A percentile compares a stretch with the other conserved stretches of the same genome.
phyloP scores from a whole-genome alignment of 2,113 vertebrate species.

The Trogon surrucura region DNA sequence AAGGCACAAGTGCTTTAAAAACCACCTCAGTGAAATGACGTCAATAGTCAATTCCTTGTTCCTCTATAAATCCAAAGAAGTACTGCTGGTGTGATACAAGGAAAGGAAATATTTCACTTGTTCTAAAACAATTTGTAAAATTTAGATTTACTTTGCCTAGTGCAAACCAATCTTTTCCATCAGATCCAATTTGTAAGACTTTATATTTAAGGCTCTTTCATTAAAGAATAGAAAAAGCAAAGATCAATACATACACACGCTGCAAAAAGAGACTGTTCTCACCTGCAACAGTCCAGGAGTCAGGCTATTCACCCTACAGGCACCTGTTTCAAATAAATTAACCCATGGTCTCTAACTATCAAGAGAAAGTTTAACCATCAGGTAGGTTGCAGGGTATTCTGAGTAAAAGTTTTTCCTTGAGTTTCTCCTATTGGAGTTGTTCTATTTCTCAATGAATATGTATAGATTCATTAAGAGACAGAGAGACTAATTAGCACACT shows the following conservation, averaged over 20 bases:
- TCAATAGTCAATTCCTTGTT: neutral
- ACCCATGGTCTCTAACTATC: conserved; percentile 6
- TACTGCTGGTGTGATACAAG: neutral
- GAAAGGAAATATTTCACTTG: neutral
- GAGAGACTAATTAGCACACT: conserved; percentile 25
- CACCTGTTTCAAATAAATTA: conserved; percentile 1
- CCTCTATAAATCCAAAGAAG: neutral
- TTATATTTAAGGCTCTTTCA: neutral
- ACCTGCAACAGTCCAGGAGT: neutral
- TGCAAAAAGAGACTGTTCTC: neutral
- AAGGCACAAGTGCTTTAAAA: neutral
- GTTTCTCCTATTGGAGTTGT: neutral
- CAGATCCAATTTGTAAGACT: neutral
- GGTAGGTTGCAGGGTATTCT: neutral
- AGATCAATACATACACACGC: neutral
- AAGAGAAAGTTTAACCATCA: neutral
- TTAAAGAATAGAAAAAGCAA: neutral
- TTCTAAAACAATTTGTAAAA: neutral
- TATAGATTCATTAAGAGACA: conserved; percentile 19
- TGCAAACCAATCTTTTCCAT: neutral
- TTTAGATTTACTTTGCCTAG: neutral
- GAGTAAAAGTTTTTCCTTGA: neutral
- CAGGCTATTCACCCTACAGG: neutral
- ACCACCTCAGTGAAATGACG: neutral
- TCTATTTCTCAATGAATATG: conserved; percentile 31